phyloP scores from a whole-genome alignment of 2,113 vertebrate genomes.

The Himantopus leucocephalus region DNA sequence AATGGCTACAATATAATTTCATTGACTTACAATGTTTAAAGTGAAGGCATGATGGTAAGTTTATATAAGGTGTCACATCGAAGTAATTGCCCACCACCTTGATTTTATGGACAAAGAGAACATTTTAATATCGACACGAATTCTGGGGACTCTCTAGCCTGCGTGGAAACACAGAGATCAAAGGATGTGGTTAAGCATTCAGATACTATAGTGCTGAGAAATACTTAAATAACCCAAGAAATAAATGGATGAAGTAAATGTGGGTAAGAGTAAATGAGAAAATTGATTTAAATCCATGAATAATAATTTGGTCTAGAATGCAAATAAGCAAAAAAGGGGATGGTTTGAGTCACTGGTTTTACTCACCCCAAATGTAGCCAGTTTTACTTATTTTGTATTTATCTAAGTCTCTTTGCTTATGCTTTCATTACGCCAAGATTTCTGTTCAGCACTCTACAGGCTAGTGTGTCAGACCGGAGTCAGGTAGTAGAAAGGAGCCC shows the following conservation, averaged over 20 bases:
- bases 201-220: neutral
- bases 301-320: neutral
- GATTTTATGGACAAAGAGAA: slow-evolving; percentile 61
- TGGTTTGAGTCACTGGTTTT: neutral
- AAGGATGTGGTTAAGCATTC: slow-evolving; percentile 9
- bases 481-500: neutral
- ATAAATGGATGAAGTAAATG: neutral
- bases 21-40: slow-evolving; percentile 70
- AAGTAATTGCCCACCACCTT: slow-evolving; percentile 58
- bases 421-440: neutral
- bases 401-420: neutral
- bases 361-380: neutral
- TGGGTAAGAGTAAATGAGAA: neutral
- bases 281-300: neutral
- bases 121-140: neutral
- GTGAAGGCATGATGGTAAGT: slow-evolving; percentile 66
- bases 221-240: neutral
- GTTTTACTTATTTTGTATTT: neutral
- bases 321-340: neutral
- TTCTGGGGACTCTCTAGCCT: neutral
- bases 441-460: neutral
- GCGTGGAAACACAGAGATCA: neutral
- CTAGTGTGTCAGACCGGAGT: neutral
- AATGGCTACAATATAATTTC: slow-evolving; percentile 72
- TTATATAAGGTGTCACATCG: slow-evolving; percentile 62